Conservation (phyloP, 2,113 vertebrate genomes). For the Crypturellus undulatus region DNA sequence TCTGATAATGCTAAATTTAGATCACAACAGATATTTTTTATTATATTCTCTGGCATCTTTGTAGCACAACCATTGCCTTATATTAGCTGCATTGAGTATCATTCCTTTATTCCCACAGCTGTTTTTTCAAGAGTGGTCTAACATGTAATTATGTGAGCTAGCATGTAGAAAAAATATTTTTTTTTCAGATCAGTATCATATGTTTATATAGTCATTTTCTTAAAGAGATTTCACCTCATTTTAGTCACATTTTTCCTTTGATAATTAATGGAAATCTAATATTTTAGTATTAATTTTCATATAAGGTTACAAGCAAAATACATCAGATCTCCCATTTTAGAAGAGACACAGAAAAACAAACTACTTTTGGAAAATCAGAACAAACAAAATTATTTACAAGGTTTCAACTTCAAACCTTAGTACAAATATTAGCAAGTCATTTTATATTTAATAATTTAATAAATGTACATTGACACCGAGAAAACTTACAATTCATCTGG, state of each 20-base stretch:
- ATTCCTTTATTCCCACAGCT: not conserved
- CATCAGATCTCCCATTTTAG: not conserved
- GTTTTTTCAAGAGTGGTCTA: not conserved
- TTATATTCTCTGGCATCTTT: conserved; percentile 36
- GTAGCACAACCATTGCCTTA: not conserved
- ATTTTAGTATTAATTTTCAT: not conserved
- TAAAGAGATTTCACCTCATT: not conserved
- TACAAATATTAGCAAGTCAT: not conserved
- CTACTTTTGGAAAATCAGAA: not conserved
- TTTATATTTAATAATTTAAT: not conserved
- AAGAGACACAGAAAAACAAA: not conserved
- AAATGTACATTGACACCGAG: not conserved
- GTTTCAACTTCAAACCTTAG: not conserved
- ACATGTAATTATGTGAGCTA: not conserved
- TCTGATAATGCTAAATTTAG: conserved; percentile 59
- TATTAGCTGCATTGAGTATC: not conserved
- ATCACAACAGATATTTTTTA: conserved; percentile 33
- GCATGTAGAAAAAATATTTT: not conserved
- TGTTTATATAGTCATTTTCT: not conserved
- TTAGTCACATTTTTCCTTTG: not conserved
- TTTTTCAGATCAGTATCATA: not conserved
- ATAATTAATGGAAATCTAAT: not conserved
- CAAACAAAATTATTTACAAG: not conserved
- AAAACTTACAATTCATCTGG: not conserved
- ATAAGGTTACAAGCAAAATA: not conserved